Percentiles rank a stretch among this genome's conserved stretches.
Conservation (phyloP, 2,888 invertebrate genomes). For the Sminthurinus aureus region DNA sequence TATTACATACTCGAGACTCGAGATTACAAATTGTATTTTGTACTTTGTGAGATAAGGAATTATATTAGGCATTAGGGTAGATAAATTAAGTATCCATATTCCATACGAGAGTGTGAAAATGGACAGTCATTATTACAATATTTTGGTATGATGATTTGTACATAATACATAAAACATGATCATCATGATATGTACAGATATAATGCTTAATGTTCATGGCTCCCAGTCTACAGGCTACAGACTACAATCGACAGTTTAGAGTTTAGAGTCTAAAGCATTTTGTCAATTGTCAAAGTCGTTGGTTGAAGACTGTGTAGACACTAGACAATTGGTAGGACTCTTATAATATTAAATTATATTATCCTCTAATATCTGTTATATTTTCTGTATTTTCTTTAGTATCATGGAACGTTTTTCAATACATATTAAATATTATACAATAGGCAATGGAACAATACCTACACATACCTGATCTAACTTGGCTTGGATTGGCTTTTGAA, state of each 20-base stretch:
- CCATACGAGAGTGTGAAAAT: neutral
- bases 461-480: no score
- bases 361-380: no score
- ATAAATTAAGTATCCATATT: neutral
- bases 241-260: no score
- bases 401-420: neutral
- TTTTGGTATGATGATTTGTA: conserved; percentile 9
- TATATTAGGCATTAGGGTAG: neutral
- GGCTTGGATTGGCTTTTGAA: no score
- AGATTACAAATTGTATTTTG: no score
- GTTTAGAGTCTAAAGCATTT: neutral
- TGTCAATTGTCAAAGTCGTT: neutral
- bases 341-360: no score
- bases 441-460: neutral
- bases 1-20: neutral
- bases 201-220: neutral
- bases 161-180: no score
- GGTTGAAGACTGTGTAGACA: no score
- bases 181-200: neutral
- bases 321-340: neutral
- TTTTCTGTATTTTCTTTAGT: no score
- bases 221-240: neutral
- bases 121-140: neutral
- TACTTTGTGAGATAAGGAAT: neutral
- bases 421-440: neutral